phyloP scores from a whole-genome alignment of 2,113 vertebrate species.

The Pimephales promelas region DNA sequence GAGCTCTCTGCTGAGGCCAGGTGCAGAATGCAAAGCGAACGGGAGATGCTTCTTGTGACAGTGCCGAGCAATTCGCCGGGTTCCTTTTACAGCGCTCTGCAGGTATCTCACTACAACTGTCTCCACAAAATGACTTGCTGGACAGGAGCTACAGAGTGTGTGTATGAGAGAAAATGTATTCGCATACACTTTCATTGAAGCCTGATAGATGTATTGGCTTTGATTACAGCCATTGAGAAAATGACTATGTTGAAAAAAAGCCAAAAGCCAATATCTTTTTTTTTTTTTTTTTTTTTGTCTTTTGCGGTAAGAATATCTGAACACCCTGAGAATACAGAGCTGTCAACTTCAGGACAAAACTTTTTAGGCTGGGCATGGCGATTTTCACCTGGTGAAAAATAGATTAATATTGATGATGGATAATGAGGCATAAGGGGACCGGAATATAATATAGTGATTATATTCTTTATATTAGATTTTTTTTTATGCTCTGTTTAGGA shows the following conservation, averaged over 20 bases:
- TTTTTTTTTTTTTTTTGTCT: no score
- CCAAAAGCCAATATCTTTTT: no score
- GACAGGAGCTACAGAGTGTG: constrained; percentile 5
- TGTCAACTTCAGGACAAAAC: background rate
- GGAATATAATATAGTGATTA: background rate
- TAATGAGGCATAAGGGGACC: background rate
- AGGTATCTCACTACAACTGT: constrained; percentile 4
- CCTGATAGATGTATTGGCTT: background rate
- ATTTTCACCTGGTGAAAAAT: constrained; percentile 4
- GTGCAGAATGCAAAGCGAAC: constrained; percentile 8
- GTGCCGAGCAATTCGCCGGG: background rate
- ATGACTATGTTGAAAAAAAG: background rate
- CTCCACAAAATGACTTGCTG: constrained; percentile 14
- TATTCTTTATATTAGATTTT: no score
- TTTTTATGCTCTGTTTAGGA: background rate
- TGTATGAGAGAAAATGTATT: background rate
- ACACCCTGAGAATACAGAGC: background rate
- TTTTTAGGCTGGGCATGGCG: background rate
- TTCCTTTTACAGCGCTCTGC: constrained; percentile 13
- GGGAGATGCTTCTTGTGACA: background rate
- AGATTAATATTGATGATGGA: background rate
- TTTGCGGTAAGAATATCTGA: background rate
- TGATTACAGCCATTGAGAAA: background rate
- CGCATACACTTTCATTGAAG: background rate
- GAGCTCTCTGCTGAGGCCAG: constrained; percentile 19